A percentile compares a stretch with the other conserved stretches of the same genome.
phyloP scores from a whole-genome alignment of 2,113 vertebrate genomes.

The Elaphurus davidianus region DNA sequence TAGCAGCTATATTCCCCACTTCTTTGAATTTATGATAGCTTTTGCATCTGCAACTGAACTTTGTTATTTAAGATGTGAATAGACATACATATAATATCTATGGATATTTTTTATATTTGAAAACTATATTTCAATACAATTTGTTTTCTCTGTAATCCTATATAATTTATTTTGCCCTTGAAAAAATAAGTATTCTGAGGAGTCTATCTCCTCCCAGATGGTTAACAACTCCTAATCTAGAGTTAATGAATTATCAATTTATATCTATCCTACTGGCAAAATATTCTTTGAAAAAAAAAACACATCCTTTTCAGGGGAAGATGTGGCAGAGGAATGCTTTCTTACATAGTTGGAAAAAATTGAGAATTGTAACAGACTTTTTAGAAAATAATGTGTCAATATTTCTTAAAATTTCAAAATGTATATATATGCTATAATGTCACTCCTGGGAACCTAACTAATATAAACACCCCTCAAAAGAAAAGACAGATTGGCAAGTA shows the following conservation, averaged over 20 bases:
- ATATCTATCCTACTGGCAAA: neutral
- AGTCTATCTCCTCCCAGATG: neutral
- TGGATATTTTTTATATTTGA: neutral
- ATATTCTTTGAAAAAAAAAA: neutral
- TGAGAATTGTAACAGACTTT: neutral
- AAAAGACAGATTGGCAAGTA: neutral
- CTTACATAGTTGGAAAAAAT: neutral
- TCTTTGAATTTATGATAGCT: neutral
- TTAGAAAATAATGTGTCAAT: neutral
- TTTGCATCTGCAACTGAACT: neutral
- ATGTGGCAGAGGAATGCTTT: neutral
- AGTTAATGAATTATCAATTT: neutral
- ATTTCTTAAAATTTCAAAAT: neutral
- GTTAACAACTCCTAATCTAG: neutral
- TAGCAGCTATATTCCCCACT: neutral
- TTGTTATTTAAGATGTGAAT: neutral
- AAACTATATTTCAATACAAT: neutral
- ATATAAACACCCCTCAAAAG: neutral
- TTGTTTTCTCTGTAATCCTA: neutral
- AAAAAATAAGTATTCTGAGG: neutral
- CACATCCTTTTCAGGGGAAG: neutral
- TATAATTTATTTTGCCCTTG: neutral
- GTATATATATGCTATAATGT: neutral
- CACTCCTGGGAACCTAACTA: neutral
- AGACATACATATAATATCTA: neutral